Evolutionary conservation across 35 echinoderm and acorn worm genomes (phyloP), one percentile per base, ranked within the genome.

Genomic region (Holothuria glaberrima): DNA sequence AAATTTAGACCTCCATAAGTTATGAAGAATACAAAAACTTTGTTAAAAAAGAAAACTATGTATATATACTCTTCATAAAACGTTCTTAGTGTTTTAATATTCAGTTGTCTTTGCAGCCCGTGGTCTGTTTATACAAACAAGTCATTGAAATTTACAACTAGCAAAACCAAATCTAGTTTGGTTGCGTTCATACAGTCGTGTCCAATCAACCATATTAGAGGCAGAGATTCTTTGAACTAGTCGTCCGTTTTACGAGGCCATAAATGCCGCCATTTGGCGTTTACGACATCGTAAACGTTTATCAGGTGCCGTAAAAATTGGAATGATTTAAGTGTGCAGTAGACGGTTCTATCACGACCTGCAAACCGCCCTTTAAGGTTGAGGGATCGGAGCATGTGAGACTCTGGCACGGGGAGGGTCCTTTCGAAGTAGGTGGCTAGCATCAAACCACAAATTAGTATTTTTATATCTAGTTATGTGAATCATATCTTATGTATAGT

Each of bases 61-160:
- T 54, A 54, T 54, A 54, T 54, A 54, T 54, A 54, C 50, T 5
- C 50, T 54, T 84, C 80, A 84, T 84, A 84, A 84, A 84, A 56
- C 26, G 24, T 33, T 61, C 35, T 52, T 48, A 22, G 41, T 78
- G 50, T 78, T 78, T 21, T 48, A n/a, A 78, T 78, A 2, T 61
- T 48, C 21, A 84, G 34, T 58, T 81, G 34, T 48, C 21, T n/a
- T 28, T 81, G 46, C 35, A 29, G 76, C 16, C 76, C 69, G 69
- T 81, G 33, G 52, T 84, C 59, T 84, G 54, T 84, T 14, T 84
- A 84, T 84, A 84, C 80, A 84, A 84, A 84, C 80, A 84, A 25
- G 80, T 84, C 80, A 61, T 28, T 5, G 12, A 28, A 62, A 84
- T 84, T 84, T 84, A 84, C 80, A 61, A 84, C 30, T 46, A 84